phyloP scores from a whole-genome alignment of 2,113 vertebrate genomes.

The Embiotoca jacksoni region DNA sequence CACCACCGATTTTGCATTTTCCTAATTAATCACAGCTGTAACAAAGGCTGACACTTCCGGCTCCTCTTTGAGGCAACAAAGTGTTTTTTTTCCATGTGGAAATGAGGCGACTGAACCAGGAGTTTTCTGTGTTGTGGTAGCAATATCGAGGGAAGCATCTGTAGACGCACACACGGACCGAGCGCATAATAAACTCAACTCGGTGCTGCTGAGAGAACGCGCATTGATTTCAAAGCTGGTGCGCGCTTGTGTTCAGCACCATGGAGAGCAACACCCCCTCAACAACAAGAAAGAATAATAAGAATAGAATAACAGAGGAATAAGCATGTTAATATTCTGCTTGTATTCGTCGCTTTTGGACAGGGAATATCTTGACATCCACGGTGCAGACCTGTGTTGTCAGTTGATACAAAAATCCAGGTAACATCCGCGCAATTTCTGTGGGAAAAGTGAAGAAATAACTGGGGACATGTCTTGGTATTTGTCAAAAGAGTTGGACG shows the following conservation, averaged over 20 bases:
- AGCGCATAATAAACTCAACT: background rate
- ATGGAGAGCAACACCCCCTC: slow-evolving; percentile 73
- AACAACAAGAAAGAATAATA: background rate
- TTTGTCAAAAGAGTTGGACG: background rate
- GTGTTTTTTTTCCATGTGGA: background rate
- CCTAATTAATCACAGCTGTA: slow-evolving; percentile 37
- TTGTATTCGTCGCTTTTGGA: background rate
- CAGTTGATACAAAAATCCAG: background rate
- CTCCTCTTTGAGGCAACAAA: slow-evolving; percentile 35
- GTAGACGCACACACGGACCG: background rate
- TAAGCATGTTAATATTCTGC: background rate
- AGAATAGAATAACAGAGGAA: background rate
- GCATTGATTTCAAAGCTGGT: slow-evolving; percentile 31
- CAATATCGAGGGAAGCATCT: background rate
- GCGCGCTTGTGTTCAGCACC: slow-evolving; percentile 78
- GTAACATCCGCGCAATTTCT: background rate
- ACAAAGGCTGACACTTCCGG: slow-evolving; percentile 37
- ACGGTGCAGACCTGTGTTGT: background rate
- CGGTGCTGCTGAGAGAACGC: background rate
- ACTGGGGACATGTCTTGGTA: background rate
- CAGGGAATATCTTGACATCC: background rate
- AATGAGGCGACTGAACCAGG: slow-evolving; percentile 30
- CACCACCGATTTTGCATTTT: slow-evolving; percentile 44
- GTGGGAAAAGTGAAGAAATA: background rate
- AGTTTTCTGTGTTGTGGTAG: background rate